These are phyloP conservation scores for Phengaris alcon DNA, from an alignment of 2,888 invertebrate species.

Conservation along the genomic window DNA sequence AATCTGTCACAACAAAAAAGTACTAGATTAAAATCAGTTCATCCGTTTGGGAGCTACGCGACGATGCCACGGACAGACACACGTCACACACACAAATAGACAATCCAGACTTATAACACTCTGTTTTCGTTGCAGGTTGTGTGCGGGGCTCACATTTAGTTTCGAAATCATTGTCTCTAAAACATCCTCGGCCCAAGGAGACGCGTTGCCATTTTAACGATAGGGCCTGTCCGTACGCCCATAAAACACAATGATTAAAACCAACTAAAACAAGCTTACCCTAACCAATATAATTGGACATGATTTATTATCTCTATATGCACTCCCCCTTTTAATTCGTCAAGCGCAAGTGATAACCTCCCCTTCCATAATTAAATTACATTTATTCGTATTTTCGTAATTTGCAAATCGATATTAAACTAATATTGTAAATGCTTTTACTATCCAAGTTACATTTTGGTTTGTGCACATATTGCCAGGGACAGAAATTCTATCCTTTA, in stretches of 20 bases:
- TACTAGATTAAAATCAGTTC: too few relatives aligned
- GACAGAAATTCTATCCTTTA: too few relatives aligned
- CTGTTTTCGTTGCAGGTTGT: too few relatives aligned
- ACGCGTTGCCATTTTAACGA: neutral
- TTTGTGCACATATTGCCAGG: neutral
- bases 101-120: too few relatives aligned
- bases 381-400: conserved; percentile 18
- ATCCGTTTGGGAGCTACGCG: too few relatives aligned
- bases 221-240: neutral
- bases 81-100: too few relatives aligned
- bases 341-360: conserved; percentile 57
- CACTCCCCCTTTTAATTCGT: conserved; percentile 69
- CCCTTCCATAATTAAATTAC: conserved; percentile 49
- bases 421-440: neutral
- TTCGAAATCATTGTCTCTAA: too few relatives aligned
- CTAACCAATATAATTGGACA: conserved; percentile 2
- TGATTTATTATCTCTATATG: conserved; percentile 2
- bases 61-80: too few relatives aligned
- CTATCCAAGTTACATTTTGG: neutral
- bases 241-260: conserved; percentile 2
- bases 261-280: neutral
- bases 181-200: too few relatives aligned
- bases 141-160: too few relatives aligned
- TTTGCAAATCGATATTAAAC: conserved; percentile 22
- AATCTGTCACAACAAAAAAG: too few relatives aligned